These are phyloP conservation scores for Sphenodon punctatus DNA, from an alignment of 2,797 vertebrate species.

Conservation along the genomic window DNA sequence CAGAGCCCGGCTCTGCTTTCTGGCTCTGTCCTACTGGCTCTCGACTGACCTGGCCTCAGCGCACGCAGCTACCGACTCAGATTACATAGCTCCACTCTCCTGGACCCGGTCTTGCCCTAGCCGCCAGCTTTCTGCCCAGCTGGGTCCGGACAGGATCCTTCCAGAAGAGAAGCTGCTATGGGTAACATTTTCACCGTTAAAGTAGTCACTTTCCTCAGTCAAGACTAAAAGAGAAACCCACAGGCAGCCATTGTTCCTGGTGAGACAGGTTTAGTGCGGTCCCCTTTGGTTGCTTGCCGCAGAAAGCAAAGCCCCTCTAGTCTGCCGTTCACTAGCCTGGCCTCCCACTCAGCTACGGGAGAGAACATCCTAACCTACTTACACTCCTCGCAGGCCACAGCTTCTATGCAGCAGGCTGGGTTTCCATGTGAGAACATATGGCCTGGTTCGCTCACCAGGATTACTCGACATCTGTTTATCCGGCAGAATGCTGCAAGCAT, in stretches of 20 bases:
- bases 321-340: background rate
- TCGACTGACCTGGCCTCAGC: too few species aligned
- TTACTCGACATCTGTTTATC: constrained; percentile 25
- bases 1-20: too few species aligned
- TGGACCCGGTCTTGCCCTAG: too few species aligned
- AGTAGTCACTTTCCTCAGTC: constrained; percentile 34
- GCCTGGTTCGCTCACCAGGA: background rate
- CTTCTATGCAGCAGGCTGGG: constrained; percentile 19
- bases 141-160: too few species aligned
- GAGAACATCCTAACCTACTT: constrained; percentile 44
- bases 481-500: constrained; percentile 20
- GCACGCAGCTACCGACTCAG: too few species aligned
- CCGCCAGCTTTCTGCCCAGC: too few species aligned
- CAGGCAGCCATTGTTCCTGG: background rate
- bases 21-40: too few species aligned
- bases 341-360: constrained; percentile 25
- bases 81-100: too few species aligned
- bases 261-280: background rate
- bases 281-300: background rate
- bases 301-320: constrained; percentile 9
- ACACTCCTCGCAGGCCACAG: constrained; percentile 14
- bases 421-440: constrained; percentile 29
- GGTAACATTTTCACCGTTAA: constrained; percentile 28
- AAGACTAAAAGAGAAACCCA: constrained; percentile 2
- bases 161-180: too few species aligned